Evolutionary conservation across 2,113 vertebrate species (phyloP).

Genomic region (Orthonyx spaldingii): DNA sequence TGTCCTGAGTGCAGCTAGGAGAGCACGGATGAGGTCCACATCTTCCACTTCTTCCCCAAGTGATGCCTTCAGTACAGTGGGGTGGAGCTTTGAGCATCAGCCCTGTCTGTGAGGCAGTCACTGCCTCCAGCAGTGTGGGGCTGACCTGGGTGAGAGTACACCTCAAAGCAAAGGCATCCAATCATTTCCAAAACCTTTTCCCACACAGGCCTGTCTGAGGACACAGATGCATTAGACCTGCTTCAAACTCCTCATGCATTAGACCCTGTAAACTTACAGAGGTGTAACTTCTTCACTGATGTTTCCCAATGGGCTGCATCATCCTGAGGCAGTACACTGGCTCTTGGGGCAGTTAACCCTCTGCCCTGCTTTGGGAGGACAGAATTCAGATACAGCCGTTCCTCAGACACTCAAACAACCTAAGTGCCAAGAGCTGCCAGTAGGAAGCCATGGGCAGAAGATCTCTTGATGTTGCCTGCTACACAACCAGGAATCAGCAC

Average conservation of each 20-base stretch:
- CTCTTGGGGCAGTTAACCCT: fast-evolving
- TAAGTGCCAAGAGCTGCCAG: background rate
- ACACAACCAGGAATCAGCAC: background rate
- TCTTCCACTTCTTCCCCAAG: background rate
- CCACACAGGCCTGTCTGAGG: background rate
- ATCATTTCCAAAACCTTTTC: background rate
- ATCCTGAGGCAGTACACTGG: background rate
- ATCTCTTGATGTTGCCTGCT: background rate
- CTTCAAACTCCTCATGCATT: background rate
- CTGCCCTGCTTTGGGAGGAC: background rate
- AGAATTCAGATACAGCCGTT: background rate
- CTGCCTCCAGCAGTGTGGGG: background rate
- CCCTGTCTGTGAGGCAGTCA: background rate
- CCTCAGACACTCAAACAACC: background rate
- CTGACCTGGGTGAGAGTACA: background rate
- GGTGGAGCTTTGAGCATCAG: background rate
- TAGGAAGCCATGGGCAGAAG: background rate
- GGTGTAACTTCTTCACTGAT: background rate
- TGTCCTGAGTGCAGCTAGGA: background rate
- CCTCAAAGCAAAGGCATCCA: background rate
- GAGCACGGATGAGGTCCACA: background rate
- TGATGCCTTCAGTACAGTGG: fast-evolving
- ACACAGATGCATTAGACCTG: background rate
- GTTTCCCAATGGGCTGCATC: background rate
- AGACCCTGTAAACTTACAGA: background rate